Evolutionary conservation across 2,888 invertebrate genomes (phyloP), one percentile per base, ranked within the genome.

Genomic region (Camponotus fellah): DNA sequence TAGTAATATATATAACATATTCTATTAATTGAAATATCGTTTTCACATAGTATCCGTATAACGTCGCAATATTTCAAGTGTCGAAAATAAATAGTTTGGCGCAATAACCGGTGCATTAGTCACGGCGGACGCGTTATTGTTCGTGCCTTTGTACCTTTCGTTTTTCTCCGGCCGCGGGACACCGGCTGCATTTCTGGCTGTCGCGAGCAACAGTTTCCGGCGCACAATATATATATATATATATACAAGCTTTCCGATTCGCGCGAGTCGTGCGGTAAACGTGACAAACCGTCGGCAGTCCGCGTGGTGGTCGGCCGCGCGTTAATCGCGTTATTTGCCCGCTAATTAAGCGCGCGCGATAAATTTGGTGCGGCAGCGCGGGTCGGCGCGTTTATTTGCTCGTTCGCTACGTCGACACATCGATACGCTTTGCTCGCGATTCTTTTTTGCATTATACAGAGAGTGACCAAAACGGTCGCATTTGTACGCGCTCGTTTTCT

Each of bases 311-410:
- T 62, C 85, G 86, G 80, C 62, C 84, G 86, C 89, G 49, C 88
- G 86, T 91, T 91, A 92, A 92, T 92, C 91, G 89, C 86, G 89
- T 92, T 91, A 91, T 91, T 92, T 90, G 89, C 87, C 86, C 88
- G 87, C 90, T 91, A 92, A 92, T 92, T 92, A 89, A 89, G 87
- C 90, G 88, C 90, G 89, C 71, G 88, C 91, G 77, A 92, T 91
- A 92, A 91, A 92, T 92, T 91, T 80, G 81, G 49, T 65, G 82
- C 56, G 62, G 62, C 65, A 26, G 21, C 4, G 12, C 75, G 34
- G 9, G 56, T 68, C 60, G 64, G 37, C 62, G 68, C 85, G 83
- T 86, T 86, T 83, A 71, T 85, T 85, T 79, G 74, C 66, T 65
- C 79, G 62, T 65, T 82, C 58, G 46, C 81, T 72, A 72, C 58